A percentile compares a stretch with the other conserved stretches of the same genome.
Conservation (phyloP, 2,888 invertebrate genomes). For the Athripsodes cinereus region DNA sequence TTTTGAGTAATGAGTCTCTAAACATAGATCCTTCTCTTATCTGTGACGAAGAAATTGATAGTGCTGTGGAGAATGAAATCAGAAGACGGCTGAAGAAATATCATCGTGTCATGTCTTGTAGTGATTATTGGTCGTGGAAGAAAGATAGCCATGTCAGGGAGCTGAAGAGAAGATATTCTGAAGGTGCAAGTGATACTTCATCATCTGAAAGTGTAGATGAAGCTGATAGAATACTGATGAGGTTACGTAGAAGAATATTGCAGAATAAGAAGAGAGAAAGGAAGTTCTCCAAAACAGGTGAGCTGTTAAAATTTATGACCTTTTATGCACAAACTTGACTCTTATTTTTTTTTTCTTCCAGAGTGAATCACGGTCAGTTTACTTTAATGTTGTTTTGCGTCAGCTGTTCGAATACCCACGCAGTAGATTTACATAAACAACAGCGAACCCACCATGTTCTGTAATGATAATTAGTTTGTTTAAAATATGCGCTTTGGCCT, state of each 20-base stretch:
- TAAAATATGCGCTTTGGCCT: no score
- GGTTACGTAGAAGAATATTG: slow-evolving; percentile 47
- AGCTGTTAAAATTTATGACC: slow-evolving; percentile 2
- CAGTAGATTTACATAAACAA: background rate
- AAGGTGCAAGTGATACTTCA: slow-evolving; percentile 33
- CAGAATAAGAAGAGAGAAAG: slow-evolving; percentile 47
- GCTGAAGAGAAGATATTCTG: slow-evolving; percentile 21
- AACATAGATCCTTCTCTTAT: slow-evolving; percentile 16
- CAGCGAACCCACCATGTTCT: no score
- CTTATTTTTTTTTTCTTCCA: background rate
- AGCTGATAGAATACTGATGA: slow-evolving; percentile 46
- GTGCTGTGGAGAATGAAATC: slow-evolving; percentile 41
- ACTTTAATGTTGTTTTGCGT: background rate
- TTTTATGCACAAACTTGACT: background rate
- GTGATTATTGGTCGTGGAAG: slow-evolving; percentile 34
- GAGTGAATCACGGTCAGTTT: background rate
- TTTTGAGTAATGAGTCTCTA: slow-evolving; percentile 14
- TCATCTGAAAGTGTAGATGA: slow-evolving; percentile 51
- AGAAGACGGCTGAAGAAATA: slow-evolving; percentile 48
- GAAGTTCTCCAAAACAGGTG: slow-evolving; percentile 30
- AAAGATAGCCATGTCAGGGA: slow-evolving; percentile 18
- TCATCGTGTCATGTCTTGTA: slow-evolving; percentile 47
- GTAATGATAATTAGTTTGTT: no score
- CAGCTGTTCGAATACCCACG: background rate
- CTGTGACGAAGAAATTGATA: slow-evolving; percentile 24